Evolutionary conservation across 2,113 vertebrate species (phyloP), one percentile per base, ranked within the genome.

Genomic region (Callorhinus ursinus): DNA sequence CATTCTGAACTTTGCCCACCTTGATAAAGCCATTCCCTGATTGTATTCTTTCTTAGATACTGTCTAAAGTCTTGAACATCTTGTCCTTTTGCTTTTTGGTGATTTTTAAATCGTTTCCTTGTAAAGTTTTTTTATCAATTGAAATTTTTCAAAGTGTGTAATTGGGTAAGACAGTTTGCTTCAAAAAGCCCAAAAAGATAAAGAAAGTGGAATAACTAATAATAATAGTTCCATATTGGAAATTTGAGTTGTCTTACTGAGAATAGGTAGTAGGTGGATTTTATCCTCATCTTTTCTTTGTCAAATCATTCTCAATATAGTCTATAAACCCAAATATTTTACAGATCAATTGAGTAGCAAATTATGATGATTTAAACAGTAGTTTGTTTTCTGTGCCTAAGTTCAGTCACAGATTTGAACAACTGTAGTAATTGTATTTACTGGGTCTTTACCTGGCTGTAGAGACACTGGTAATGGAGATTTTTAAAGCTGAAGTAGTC

Each of bases 221-320:
- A n/a, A 57, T 1, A 11, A 42, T 31, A 63, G 53, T 88, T 86
- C 51, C 74, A 76, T 55, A 4, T 26, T 74, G 49, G 55, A 89
- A 84, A 88, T 72, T 76, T 49, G 71, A 81, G 4, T 92, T 39
- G 63, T 96, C 61, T 65, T 85, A 72, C 36, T 94, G 57, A 97
- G 86, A 90, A 82, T 19, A 71, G 89, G 83, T 57, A 21, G 72
- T 81, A 79, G 28, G 65, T 87, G 26, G 42, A 77, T 69, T 95
- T 92, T 86, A 88, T 83, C 24, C 51, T 87, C 53, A 72, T 98
- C 93, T 57, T 97, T 96, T 94, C 96, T 96, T 98, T 82, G 59
- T 36, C 19, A 51, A 24, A 57, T 72, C 36, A 87, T 93, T 83
- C 67, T 92, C 79, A 82, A 1, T 82, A 10, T 46, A 79, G 21